phyloP scores from a whole-genome alignment of 2,113 vertebrate genomes.

The Varanus salvator region DNA sequence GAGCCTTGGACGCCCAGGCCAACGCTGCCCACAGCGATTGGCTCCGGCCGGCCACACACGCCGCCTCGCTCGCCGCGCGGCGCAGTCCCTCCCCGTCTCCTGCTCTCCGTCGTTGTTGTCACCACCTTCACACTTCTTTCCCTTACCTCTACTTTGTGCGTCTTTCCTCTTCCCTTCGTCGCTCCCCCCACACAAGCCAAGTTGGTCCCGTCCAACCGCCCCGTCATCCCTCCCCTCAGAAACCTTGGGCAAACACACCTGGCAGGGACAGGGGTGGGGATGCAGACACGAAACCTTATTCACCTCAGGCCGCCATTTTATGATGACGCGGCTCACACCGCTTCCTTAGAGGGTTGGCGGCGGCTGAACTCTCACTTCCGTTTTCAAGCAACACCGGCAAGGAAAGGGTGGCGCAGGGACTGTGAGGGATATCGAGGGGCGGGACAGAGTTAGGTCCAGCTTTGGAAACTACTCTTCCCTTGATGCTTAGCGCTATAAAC shows the following conservation, averaged over 20 bases:
- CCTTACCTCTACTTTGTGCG: not conserved
- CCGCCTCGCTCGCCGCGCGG: not conserved
- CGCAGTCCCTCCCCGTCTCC: not conserved
- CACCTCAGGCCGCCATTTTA: constrained; percentile 62
- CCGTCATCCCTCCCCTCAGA: not conserved
- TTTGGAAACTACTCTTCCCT: not conserved
- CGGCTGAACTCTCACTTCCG: constrained; percentile 33
- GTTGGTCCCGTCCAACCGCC: not conserved
- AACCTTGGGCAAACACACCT: constrained; percentile 9
- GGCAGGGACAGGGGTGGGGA: not conserved
- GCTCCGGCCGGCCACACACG: not conserved
- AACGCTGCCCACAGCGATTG: not conserved
- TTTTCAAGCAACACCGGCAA: not conserved
- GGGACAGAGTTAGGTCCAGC: not conserved
- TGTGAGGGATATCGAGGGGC: not conserved
- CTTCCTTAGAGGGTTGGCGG: constrained; percentile 31
- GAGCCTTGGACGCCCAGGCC: not conserved
- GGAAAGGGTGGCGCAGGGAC: not conserved
- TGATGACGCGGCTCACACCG: constrained; percentile 19
- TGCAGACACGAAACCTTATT: not conserved
- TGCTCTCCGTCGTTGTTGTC: too few species aligned
- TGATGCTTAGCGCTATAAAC: accelerated
- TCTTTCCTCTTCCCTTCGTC: not conserved
- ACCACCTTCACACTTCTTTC: not conserved
- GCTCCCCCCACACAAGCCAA: not conserved